These are phyloP conservation scores for Chloroceryle inda DNA, from an alignment of 2,797 vertebrate genomes.

Conservation along the genomic window DNA sequence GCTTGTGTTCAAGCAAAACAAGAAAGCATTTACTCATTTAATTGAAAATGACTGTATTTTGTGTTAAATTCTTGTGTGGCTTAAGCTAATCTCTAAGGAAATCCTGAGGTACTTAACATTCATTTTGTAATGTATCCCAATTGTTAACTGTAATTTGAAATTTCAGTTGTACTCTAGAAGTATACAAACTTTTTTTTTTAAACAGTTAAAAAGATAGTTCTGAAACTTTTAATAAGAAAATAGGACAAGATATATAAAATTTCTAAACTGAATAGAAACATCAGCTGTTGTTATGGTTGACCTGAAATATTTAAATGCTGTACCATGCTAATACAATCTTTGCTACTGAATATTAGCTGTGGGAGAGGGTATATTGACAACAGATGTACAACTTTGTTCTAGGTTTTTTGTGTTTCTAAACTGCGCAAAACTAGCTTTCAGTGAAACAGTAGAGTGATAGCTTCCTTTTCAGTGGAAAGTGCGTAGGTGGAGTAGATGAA, in stretches of 20 bases:
- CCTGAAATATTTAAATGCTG: neutral
- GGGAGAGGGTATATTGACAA: neutral
- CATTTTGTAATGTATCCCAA: neutral
- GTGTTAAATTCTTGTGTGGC: neutral
- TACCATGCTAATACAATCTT: neutral
- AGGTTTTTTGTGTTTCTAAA: neutral
- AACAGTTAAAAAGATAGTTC: neutral
- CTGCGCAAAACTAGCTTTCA: neutral
- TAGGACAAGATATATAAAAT: neutral
- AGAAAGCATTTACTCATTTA: slow-evolving; percentile 20
- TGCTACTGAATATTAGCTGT: neutral
- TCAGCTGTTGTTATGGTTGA: neutral
- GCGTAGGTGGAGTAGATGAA: neutral
- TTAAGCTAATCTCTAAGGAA: slow-evolving; percentile 32
- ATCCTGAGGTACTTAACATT: neutral
- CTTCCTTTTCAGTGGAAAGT: neutral
- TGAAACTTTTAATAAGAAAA: neutral
- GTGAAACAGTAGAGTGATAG: neutral
- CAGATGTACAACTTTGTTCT: neutral
- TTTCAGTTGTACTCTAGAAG: neutral
- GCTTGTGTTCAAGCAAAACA: neutral
- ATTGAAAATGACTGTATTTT: neutral
- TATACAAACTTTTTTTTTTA: neutral
- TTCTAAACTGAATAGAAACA: neutral
- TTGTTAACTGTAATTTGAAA: neutral